Conservation (phyloP, 37 sponge, comb jelly and placozoan species). For the Hormiphora californensis region DNA sequence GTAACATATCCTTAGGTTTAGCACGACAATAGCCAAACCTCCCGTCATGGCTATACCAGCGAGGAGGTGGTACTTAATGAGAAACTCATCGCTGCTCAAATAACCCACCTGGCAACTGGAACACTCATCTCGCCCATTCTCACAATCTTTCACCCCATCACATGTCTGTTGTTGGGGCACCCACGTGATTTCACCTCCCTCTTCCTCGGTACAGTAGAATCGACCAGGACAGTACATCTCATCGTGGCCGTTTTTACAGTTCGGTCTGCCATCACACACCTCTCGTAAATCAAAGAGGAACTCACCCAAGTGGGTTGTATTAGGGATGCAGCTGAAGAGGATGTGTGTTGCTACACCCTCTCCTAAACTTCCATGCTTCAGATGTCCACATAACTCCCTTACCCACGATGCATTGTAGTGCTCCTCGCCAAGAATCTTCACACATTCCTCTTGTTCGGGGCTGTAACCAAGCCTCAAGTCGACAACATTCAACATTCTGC, state of each 20-base stretch:
- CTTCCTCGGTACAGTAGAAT: not conserved
- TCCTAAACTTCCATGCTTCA: too few relatives aligned
- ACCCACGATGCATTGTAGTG: too few relatives aligned
- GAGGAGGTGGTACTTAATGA: not conserved
- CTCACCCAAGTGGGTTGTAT: too few relatives aligned
- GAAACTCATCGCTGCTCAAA: not conserved
- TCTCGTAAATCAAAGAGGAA: too few relatives aligned
- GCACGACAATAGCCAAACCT: not conserved
- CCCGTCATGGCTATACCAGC: not conserved
- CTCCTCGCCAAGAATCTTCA: too few relatives aligned
- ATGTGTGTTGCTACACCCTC: too few relatives aligned
- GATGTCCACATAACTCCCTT: too few relatives aligned
- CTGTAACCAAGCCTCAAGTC: too few relatives aligned
- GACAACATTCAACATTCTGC: too few relatives aligned
- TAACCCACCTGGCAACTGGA: not conserved
- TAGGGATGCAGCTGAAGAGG: too few relatives aligned
- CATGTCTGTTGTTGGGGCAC: not conserved
- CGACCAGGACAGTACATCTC: not conserved
- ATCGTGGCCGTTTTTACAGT: not conserved
- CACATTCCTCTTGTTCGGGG: too few relatives aligned
- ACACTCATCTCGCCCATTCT: slow-evolving; percentile 29
- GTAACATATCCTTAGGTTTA: not conserved
- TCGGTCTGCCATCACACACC: not conserved
- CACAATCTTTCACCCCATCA: slow-evolving; percentile 20
- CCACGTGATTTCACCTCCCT: not conserved